Base-by-base conservation (phyloP, 2,888 invertebrate species). In the Argyresthia albistria region DNA sequence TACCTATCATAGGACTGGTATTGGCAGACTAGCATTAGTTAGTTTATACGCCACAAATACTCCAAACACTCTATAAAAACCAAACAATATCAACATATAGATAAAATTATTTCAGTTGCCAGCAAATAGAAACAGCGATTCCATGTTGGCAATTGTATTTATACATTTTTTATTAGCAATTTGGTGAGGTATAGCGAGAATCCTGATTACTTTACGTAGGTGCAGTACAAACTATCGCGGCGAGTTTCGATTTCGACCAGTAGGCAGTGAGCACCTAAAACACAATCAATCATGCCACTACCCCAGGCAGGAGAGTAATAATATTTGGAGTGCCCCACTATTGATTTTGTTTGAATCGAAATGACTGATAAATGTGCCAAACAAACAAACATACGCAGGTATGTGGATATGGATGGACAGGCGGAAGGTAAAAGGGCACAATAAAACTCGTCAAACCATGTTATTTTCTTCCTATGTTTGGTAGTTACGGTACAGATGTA, bases 201-300 rank as follows among this genome's bases (percentile, higher is more conserved):
- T 49, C 39, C 16, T 8, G 49, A 49, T 39, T 14, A 49, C 25
- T 12, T 7, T 11, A 16, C n/a, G 10, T 46, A 12, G 45, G 25
- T 25, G 3, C 25, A 25, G 25, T 25, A 2, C 25, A 25, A 25
- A 25, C 25, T 4, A 4, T 1, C 45, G 7, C 4, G 45, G 45
- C 16, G 45, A 39, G 16, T 15, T 12, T 45, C 60, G 69, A 73
- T 15, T 12, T 45, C 60, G 69, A 73, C 72, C 80, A 75, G 79
- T 82, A 77, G 75, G 62, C 65, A 73, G 68, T 70, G 64, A 75
- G 70, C 78, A 67, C 70, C 76, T 76, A 75, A 73, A 76, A 72
- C 76, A 80, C 79, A 80, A 86, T 86, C 83, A 83, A 84, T 86
- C 83, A 86, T 82, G 64, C 69, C 67, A 65, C 62, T n/a, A 25